These are phyloP conservation scores for Prunella fulvescens DNA, from an alignment of 2,113 vertebrate species.

Conservation along the genomic window DNA sequence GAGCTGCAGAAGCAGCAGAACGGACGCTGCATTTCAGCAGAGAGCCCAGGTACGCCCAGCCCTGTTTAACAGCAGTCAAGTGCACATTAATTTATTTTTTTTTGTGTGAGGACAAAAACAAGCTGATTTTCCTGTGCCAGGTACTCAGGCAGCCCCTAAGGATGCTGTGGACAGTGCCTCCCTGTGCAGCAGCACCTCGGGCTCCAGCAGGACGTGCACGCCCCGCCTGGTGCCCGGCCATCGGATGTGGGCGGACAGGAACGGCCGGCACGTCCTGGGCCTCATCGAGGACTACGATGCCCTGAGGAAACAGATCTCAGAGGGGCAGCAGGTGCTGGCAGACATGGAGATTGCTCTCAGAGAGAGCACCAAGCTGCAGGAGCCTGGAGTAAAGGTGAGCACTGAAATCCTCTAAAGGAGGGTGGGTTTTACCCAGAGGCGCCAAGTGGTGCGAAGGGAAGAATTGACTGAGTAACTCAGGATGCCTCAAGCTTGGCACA, in stretches of 20 bases:
- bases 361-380: constrained; percentile 20
- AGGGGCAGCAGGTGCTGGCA: constrained; percentile 75
- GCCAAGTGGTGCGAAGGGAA: neutral
- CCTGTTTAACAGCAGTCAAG: neutral
- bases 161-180: constrained; percentile 57
- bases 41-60: constrained; percentile 34
- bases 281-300: constrained; percentile 86
- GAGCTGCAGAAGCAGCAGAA: constrained; percentile 50
- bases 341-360: constrained; percentile 76
- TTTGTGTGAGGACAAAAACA: fast-evolving
- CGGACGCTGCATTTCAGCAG: neutral
- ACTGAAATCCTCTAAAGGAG: neutral
- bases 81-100: too few species aligned
- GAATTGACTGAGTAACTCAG: neutral
- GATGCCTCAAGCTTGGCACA: neutral
- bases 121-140: neutral
- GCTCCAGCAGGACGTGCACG: constrained; percentile 34
- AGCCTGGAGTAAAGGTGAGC: constrained; percentile 56
- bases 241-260: constrained; percentile 80
- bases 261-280: constrained; percentile 82
- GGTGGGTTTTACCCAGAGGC: neutral
- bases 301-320: constrained; percentile 83
- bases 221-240: constrained; percentile 77
- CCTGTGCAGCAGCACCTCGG: constrained; percentile 67
- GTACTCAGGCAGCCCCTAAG: neutral